These are phyloP conservation scores for Zygaena filipendulae DNA, from an alignment of 2,888 invertebrate genomes.

Conservation along the genomic window DNA sequence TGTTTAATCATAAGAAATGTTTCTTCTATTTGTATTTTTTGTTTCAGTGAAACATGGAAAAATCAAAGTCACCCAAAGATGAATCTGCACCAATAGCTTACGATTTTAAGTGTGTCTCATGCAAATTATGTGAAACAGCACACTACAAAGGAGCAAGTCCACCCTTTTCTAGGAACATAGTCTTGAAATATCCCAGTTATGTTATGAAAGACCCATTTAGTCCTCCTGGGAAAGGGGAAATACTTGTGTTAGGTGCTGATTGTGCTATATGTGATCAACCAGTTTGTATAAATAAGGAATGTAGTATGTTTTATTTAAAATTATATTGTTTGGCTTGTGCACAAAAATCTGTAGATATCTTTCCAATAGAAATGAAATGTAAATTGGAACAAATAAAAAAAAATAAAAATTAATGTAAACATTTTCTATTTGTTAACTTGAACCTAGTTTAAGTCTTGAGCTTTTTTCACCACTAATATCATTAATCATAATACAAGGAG, in stretches of 20 bases:
- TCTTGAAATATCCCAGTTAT: conserved; percentile 78
- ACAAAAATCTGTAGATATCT: conserved; percentile 57
- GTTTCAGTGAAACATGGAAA: conserved; percentile 41
- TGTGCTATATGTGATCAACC: conserved; percentile 75
- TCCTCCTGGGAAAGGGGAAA: conserved; percentile 78
- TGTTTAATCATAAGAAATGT: conserved; percentile 6
- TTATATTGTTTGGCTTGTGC: conserved; percentile 81
- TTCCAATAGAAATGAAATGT: conserved; percentile 76
- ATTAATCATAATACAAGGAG: too few species aligned
- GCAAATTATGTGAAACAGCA: conserved; percentile 75
- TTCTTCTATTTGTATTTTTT: conserved; percentile 10
- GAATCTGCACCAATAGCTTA: conserved; percentile 15
- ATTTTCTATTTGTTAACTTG: background rate
- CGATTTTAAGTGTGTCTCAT: conserved; percentile 73
- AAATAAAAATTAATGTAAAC: conserved; percentile 18
- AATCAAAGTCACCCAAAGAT: conserved; percentile 21
- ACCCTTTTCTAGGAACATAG: conserved; percentile 75
- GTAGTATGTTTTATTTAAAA: conserved; percentile 83
- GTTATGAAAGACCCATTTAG: conserved; percentile 89
- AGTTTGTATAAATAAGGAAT: conserved; percentile 79
- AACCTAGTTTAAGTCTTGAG: too few species aligned
- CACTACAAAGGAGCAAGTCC: conserved; percentile 82
- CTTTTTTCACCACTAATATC: too few species aligned
- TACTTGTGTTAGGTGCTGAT: conserved; percentile 79
- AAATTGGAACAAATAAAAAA: conserved; percentile 61